Evolutionary conservation across 2,113 vertebrate species (phyloP).

Genomic region (Leuciscus idus): DNA sequence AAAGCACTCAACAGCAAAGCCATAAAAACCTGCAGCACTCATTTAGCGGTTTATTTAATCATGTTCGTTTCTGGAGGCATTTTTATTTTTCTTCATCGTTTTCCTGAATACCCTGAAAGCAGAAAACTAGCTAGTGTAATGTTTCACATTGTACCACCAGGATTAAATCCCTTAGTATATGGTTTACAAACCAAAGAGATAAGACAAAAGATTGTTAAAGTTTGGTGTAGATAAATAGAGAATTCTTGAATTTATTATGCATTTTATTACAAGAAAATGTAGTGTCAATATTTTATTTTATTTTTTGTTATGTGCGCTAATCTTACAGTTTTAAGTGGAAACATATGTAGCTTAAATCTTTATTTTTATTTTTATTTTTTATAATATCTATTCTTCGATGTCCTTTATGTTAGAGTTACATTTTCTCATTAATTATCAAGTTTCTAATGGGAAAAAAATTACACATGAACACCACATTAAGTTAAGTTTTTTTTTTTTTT

Average conservation of each 20-base stretch:
- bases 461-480: not conserved
- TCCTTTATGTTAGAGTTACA: too few species aligned
- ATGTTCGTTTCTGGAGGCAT: not conserved
- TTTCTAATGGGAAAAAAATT: not conserved
- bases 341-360: too few species aligned
- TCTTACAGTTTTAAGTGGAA: too few species aligned
- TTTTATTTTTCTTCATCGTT: constrained; percentile 53
- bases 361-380: too few species aligned
- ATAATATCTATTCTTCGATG: too few species aligned
- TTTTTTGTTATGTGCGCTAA: too few species aligned
- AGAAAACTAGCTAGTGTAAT: not conserved
- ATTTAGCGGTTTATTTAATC: not conserved
- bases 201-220: not conserved
- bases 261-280: too few species aligned
- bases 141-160: too few species aligned
- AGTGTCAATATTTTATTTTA: too few species aligned
- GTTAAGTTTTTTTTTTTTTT: not conserved
- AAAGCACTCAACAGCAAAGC: not conserved
- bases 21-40: not conserved
- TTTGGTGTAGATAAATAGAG: not conserved
- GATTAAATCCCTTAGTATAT: too few species aligned
- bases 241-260: too few species aligned
- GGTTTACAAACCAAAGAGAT: constrained; percentile 48
- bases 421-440: too few species aligned
- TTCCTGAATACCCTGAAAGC: constrained; percentile 32